Evolutionary conservation across 2,113 vertebrate species (phyloP).

Genomic region (Bostrychus sinensis): DNA sequence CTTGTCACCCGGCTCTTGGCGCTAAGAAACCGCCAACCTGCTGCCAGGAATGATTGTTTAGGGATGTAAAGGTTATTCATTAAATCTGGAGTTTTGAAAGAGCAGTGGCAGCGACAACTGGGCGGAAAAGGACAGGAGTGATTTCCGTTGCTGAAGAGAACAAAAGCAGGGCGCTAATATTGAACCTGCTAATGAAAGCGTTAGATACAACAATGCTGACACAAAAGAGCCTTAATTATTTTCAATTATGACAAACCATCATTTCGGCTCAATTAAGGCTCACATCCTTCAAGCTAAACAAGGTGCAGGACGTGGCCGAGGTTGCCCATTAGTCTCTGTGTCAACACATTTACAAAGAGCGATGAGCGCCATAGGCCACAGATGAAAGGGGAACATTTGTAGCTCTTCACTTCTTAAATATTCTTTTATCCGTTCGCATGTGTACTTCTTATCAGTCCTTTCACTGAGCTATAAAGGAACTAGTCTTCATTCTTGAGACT

Average conservation of each 20-base stretch:
- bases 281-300: conserved; percentile 58
- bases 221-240: conserved; percentile 59
- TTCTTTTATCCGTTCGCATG: neutral
- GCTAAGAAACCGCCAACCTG: conserved; percentile 32
- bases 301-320: conserved; percentile 36
- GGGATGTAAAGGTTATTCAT: conserved; percentile 49
- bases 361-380: neutral
- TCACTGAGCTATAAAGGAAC: neutral
- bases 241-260: conserved; percentile 58
- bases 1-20: conserved; percentile 43
- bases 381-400: conserved; percentile 14
- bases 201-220: conserved; percentile 22
- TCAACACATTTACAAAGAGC: conserved; percentile 38
- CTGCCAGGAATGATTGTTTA: conserved; percentile 39
- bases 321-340: conserved; percentile 31
- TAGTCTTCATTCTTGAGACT: conserved; percentile 26
- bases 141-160: conserved; percentile 36
- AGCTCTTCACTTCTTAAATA: conserved; percentile 1
- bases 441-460: conserved; percentile 1
- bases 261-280: conserved; percentile 56
- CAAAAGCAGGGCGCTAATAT: conserved; percentile 35
- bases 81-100: conserved; percentile 30
- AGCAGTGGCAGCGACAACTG: conserved; percentile 23
- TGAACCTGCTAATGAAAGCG: conserved; percentile 55
- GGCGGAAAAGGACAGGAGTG: conserved; percentile 22